These are phyloP conservation scores for Gonioctena quinquepunctata DNA, from an alignment of 1,140 invertebrate species.

Conservation along the genomic window DNA sequence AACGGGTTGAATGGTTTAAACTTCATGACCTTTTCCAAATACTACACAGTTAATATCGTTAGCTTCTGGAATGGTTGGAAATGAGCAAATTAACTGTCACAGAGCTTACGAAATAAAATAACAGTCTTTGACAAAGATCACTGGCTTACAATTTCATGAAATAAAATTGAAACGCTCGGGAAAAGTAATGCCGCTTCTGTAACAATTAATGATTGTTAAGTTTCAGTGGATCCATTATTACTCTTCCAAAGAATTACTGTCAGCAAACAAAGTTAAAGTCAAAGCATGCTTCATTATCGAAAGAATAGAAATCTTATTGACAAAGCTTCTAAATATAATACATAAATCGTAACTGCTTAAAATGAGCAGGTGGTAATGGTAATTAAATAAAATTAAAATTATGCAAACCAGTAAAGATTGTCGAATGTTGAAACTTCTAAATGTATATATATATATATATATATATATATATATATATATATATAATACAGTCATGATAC, in stretches of 20 bases:
- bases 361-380: too few relatives aligned
- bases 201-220: slow-evolving; percentile 41
- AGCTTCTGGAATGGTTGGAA: slow-evolving; percentile 50
- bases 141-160: slow-evolving; percentile 39
- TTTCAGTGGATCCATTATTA: slow-evolving; percentile 50
- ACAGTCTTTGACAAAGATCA: slow-evolving; percentile 43
- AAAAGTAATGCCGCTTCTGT: slow-evolving; percentile 20
- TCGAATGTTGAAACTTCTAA: too few relatives aligned
- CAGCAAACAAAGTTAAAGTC: slow-evolving; percentile 46
- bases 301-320: too few relatives aligned
- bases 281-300: too few relatives aligned
- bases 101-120: slow-evolving; percentile 47
- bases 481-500: too few relatives aligned
- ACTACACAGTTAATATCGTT: slow-evolving; percentile 48
- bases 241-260: slow-evolving; percentile 55
- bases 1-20: slow-evolving; percentile 50
- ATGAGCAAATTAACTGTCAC: slow-evolving; percentile 54
- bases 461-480: too few relatives aligned
- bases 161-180: slow-evolving; percentile 43
- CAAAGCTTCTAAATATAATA: too few relatives aligned
- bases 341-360: too few relatives aligned
- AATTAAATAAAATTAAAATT: too few relatives aligned
- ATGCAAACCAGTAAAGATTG: too few relatives aligned
- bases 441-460: too few relatives aligned
- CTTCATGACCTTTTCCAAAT: slow-evolving; percentile 44